Evolutionary conservation across 2,888 invertebrate genomes (phyloP), one percentile per base, ranked within the genome.

Genomic region (Julus scanicus): DNA sequence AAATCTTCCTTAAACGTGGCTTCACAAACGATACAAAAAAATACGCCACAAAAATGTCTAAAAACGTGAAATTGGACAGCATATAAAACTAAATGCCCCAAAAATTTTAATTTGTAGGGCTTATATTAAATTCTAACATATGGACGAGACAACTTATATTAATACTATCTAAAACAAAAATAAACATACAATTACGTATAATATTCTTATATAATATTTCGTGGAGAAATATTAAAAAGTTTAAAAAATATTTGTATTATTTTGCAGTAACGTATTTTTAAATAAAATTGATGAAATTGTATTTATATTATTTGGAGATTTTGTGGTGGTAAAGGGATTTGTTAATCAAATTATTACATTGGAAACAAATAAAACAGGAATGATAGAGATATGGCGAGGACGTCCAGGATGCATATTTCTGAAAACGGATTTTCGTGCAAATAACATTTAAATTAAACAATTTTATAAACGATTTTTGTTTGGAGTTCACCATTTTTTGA

Each of bases 391-490:
- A n/a, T 63, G 57, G n/a, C n/a, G 17, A 17, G 57, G 57, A 2
- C 3, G n/a, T 63, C 57, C 57, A 63, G 57, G 57, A 63, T 63
- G n/a, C n/a, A 29, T 29, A 29, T 63, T 63, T 63, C 57, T 63
- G 57, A 63, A 63, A 63, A 63, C n/a, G 57, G 57, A n/a, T 17
- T 17, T 63, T 63, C 57, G 57, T n/a, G 57, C 57, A 63, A 63
- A 63, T n/a, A 63, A n/a, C n/a, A 63, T 6, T 63, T 17, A 63
- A 63, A 6, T 63, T n/a, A 63, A n/a, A 63, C 17, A 63, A 5
- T 63, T 6, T n/a, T n/a, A 1, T 63, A n/a, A 63, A 63, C 29
- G 29, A 29, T 1, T 29, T 29, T 29, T 29, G 29, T 29, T 29
- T 29, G 29, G 29, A 29, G 29, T 29, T 29, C 29, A 29, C 29